A percentile compares a stretch with the other conserved stretches of the same genome.
Evolutionary conservation across 2,797 vertebrate species (phyloP).

Genomic region (Falco novaeseelandiae): DNA sequence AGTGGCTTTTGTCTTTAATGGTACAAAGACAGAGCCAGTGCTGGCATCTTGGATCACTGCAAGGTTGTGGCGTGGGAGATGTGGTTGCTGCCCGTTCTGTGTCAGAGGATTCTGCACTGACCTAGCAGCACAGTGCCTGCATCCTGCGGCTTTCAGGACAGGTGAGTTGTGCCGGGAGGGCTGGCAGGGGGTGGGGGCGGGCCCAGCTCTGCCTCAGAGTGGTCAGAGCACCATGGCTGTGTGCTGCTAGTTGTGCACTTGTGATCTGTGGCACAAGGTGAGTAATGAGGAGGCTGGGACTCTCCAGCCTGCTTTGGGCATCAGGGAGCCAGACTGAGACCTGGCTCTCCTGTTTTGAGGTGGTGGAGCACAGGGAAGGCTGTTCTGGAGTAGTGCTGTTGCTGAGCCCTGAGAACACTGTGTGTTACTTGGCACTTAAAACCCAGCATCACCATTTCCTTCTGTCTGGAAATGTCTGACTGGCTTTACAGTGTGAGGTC

Average conservation of each 20-base stretch:
- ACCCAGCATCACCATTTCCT: neutral
- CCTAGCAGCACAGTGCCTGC: neutral
- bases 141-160: neutral
- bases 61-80: neutral
- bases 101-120: neutral
- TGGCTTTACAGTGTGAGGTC: neutral
- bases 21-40: neutral
- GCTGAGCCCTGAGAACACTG: neutral
- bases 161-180: neutral
- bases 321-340: neutral
- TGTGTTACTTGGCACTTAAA: neutral
- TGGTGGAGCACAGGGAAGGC: neutral
- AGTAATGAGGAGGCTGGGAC: neutral
- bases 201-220: fast-evolving
- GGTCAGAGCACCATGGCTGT: neutral
- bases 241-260: neutral
- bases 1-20: neutral
- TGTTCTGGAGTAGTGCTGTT: neutral
- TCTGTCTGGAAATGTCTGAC: neutral
- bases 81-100: fast-evolving
- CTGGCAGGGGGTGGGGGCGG: neutral
- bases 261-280: neutral
- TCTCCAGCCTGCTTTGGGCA: neutral
- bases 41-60: neutral
- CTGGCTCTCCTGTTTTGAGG: neutral